phyloP scores from a whole-genome alignment of 2,797 vertebrate species.

The Gymnoscopelus microlampas region DNA sequence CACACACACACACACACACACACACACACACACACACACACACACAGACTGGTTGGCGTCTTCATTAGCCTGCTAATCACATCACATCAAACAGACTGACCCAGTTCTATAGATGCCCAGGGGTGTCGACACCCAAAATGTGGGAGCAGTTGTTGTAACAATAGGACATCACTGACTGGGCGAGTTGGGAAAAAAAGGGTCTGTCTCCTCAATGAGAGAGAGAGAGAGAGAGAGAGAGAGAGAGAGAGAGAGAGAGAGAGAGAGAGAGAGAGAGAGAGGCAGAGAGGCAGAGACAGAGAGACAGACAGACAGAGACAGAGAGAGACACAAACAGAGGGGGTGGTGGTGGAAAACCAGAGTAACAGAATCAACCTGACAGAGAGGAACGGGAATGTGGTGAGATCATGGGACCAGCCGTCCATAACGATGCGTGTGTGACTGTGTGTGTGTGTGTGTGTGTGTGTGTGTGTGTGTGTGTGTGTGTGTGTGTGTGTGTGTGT shows the following conservation, averaged over 20 bases:
- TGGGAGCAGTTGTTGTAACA: constrained; percentile 16
- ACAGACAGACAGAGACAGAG: neutral
- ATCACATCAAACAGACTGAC: constrained; percentile 2
- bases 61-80: constrained; percentile 22
- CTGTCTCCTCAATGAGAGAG: constrained; percentile 11
- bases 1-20: neutral
- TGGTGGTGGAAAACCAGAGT: constrained; percentile 74
- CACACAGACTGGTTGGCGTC: constrained; percentile 1
- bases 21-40: constrained; percentile 20
- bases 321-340: constrained; percentile 1
- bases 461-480: constrained; percentile 37
- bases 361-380: constrained; percentile 79
- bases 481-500: constrained; percentile 38
- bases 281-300: constrained; percentile 10
- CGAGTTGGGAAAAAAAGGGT: constrained; percentile 36
- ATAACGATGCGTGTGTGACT: constrained; percentile 46
- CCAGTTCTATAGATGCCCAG: constrained; percentile 9
- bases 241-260: constrained; percentile 10
- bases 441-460: constrained; percentile 26
- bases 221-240: constrained; percentile 34
- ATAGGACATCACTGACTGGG: constrained; percentile 39
- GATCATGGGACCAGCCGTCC: constrained; percentile 75
- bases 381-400: constrained; percentile 72
- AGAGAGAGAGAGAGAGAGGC: constrained; percentile 31
- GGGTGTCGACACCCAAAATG: constrained; percentile 4